A percentile compares a stretch with the other conserved stretches of the same genome.
Conservation (phyloP, 2,113 vertebrate genomes). For the Entomyzon cyanotis region DNA sequence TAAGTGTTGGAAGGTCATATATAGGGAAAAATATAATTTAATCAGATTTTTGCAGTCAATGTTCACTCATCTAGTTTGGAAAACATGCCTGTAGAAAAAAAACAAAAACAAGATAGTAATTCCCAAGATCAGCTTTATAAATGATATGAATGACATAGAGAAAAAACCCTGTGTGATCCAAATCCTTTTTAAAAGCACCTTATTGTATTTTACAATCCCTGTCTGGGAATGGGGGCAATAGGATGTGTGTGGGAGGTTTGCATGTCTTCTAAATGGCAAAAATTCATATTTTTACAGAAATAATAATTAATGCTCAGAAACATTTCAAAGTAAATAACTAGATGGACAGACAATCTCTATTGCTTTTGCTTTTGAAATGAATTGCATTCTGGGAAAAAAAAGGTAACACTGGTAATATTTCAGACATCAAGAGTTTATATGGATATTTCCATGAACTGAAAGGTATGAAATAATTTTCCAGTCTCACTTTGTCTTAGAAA, state of each 20-base stretch:
- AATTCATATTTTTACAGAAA: not conserved
- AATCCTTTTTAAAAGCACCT: not conserved
- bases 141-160: not conserved
- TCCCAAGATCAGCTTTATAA: not conserved
- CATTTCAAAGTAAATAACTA: conserved; percentile 31
- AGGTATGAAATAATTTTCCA: not conserved
- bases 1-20: conserved; percentile 3
- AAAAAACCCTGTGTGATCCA: not conserved
- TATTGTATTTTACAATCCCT: not conserved
- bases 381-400: not conserved
- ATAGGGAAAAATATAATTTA: not conserved
- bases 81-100: not conserved
- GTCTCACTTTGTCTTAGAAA: conserved; percentile 7
- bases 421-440: not conserved
- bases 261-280: not conserved
- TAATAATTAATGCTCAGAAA: conserved; percentile 21
- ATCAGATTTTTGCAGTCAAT: not conserved
- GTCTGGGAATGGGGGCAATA: not conserved
- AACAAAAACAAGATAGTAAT: not conserved
- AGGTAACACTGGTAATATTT: not conserved
- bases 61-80: not conserved
- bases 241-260: not conserved
- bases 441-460: not conserved
- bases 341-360: not conserved
- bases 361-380: not conserved